A percentile compares a stretch with the other conserved stretches of the same genome.
Evolutionary conservation across 1,140 invertebrate genomes (phyloP).

Genomic region (Mactra quadrangularis): DNA sequence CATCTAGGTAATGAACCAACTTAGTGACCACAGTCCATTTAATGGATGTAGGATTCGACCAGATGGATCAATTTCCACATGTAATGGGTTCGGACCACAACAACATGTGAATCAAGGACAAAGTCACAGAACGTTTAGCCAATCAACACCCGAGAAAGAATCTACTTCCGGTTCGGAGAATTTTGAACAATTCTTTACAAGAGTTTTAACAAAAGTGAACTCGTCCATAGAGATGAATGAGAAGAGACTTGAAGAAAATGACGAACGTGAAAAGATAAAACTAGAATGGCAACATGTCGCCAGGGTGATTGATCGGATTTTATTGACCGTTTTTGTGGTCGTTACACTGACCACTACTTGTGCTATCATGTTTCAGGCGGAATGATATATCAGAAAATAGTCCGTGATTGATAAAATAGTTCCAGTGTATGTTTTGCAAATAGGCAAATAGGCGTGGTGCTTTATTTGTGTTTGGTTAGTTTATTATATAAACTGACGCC

Average conservation of each 20-base stretch:
- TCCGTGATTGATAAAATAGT: too few relatives aligned
- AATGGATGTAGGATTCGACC: conserved; percentile 25
- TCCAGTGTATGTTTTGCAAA: too few relatives aligned
- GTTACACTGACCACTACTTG: conserved; percentile 82
- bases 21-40: conserved; percentile 40
- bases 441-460: too few relatives aligned
- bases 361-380: conserved; percentile 64
- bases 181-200: conserved; percentile 83
- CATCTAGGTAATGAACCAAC: conserved; percentile 35
- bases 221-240: conserved; percentile 90
- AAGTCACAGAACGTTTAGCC: too few relatives aligned
- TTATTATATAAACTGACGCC: too few relatives aligned
- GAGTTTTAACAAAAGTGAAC: conserved; percentile 88
- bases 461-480: too few relatives aligned
- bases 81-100: conserved; percentile 19
- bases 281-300: conserved; percentile 92
- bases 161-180: not conserved
- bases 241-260: conserved; percentile 87
- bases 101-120: conserved; percentile 5
- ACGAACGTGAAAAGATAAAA: conserved; percentile 87
- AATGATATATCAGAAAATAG: not conserved
- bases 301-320: conserved; percentile 87
- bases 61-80: conserved; percentile 6
- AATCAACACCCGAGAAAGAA: too few relatives aligned
- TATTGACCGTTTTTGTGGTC: conserved; percentile 89